A percentile compares a stretch with the other conserved stretches of the same genome.
phyloP scores from a whole-genome alignment of 1,140 invertebrate species.

The Diabrotica undecimpunctata region DNA sequence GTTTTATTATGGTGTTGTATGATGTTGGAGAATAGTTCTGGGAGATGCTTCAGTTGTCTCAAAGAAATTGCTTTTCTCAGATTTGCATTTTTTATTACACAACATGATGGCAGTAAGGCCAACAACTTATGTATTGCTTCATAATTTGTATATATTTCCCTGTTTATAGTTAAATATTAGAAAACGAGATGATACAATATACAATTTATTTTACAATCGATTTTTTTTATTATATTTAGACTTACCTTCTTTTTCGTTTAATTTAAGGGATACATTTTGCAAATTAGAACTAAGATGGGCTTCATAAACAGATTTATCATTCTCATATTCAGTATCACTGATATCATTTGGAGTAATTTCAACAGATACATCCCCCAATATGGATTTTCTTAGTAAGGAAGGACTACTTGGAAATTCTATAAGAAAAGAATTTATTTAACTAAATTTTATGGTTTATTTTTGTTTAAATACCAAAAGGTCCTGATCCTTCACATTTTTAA shows the following conservation, averaged over 20 bases:
- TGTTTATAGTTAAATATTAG: no score
- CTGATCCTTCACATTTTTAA: no score
- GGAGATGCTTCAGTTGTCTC: no score
- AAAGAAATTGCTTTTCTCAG: no score
- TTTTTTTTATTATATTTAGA: neutral
- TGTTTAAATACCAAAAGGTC: no score
- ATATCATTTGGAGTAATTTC: slow-evolving; percentile 32
- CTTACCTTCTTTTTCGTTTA: slow-evolving; percentile 47
- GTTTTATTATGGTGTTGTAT: no score
- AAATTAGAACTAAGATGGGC: slow-evolving; percentile 47
- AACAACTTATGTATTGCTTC: no score
- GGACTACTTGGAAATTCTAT: slow-evolving; percentile 43
- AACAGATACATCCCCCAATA: slow-evolving; percentile 41
- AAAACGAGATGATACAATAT: neutral
- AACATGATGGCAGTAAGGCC: no score
- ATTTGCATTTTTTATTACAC: no score
- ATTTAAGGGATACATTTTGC: slow-evolving; percentile 45
- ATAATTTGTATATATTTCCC: no score
- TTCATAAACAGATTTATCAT: slow-evolving; percentile 47
- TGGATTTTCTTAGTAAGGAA: slow-evolving; percentile 39
- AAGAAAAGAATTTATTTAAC: slow-evolving; percentile 1
- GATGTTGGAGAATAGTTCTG: no score
- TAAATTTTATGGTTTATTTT: no score
- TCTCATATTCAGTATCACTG: slow-evolving; percentile 41
- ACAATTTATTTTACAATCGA: neutral